Evolutionary conservation across 2,113 vertebrate genomes (phyloP).

Genomic region (Peromyscus californicus): DNA sequence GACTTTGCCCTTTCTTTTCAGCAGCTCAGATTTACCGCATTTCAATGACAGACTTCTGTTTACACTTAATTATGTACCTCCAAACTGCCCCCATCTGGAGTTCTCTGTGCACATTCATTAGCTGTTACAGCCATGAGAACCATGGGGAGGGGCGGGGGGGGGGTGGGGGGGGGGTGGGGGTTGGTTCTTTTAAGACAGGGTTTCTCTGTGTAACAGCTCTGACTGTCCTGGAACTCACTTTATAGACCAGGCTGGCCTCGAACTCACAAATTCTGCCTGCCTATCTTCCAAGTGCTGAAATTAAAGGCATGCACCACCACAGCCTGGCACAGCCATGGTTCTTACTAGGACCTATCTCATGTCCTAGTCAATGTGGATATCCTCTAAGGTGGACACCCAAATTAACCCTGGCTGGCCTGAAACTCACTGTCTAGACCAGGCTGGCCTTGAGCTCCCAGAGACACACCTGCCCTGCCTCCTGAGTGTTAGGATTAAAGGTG

Average conservation of each 20-base stretch:
- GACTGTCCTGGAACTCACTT: not conserved
- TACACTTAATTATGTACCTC: not conserved
- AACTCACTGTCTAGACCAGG: not conserved
- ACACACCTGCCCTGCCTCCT: not conserved
- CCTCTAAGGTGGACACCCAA: not conserved
- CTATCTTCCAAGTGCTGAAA: not conserved
- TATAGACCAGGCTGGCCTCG: not conserved
- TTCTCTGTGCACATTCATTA: not conserved
- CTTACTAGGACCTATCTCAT: not conserved
- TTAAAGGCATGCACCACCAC: not conserved
- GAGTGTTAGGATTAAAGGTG: not conserved
- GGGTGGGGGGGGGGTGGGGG: too few species aligned
- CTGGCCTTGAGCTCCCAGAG: not conserved
- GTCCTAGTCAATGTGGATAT: not conserved
- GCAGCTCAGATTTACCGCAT: not conserved
- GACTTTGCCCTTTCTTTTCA: not conserved
- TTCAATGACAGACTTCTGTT: not conserved
- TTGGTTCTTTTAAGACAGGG: too few species aligned
- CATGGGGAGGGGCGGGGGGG: too few species aligned
- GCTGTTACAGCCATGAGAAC: conserved; percentile 4
- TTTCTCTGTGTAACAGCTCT: not conserved
- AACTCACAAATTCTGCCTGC: not conserved
- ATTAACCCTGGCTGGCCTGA: not conserved
- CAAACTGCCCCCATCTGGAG: not conserved
- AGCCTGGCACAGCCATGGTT: not conserved